Evolutionary conservation across 2,113 vertebrate genomes (phyloP).

Genomic region (Mustela lutreola): DNA sequence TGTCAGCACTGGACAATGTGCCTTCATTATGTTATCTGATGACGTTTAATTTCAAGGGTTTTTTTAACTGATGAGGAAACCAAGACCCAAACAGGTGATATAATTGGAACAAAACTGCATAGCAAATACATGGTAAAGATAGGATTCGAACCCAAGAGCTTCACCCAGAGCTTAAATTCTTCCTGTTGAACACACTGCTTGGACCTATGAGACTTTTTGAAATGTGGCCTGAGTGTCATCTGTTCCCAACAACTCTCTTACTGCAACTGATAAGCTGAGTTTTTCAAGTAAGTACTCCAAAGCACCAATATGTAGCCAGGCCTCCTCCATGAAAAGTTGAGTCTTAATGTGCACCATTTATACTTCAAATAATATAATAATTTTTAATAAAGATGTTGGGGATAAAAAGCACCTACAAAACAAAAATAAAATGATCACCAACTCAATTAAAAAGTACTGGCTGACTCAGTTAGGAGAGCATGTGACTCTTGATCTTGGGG

Average conservation of each 20-base stretch:
- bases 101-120: background rate
- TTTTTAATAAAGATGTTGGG: background rate
- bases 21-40: slow-evolving; percentile 21
- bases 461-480: background rate
- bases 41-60: background rate
- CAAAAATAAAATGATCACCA: background rate
- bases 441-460: background rate
- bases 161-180: background rate
- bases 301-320: background rate
- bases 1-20: background rate
- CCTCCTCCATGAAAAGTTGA: background rate
- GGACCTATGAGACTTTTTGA: background rate
- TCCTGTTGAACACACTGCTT: background rate
- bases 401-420: background rate
- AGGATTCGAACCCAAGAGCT: background rate
- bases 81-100: background rate
- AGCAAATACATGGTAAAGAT: slow-evolving; percentile 18
- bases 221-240: background rate
- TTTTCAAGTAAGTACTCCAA: background rate
- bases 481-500: background rate
- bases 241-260: background rate
- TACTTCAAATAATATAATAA: background rate
- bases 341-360: background rate
- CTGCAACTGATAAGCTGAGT: background rate
- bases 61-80: slow-evolving; percentile 49